A percentile compares a stretch with the other conserved stretches of the same genome.
Evolutionary conservation across 1,140 invertebrate species (phyloP).

Genomic region (Zaprionus camerounensis): DNA sequence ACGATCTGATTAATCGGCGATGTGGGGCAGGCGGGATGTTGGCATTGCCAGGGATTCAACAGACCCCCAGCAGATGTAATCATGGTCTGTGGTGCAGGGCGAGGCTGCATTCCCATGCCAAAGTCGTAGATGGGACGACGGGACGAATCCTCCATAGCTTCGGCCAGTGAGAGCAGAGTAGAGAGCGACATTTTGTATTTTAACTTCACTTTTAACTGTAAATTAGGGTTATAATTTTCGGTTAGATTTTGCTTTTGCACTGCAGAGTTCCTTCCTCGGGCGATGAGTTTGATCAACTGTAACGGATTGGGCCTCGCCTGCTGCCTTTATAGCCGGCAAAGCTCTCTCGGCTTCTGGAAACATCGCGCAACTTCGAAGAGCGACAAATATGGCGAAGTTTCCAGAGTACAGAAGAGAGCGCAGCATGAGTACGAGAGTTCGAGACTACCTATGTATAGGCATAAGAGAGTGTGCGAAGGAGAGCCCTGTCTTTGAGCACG

Average conservation of each 20-base stretch:
- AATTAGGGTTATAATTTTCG: constrained; percentile 13
- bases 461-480: too few species aligned
- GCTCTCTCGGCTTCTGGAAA: constrained; percentile 12
- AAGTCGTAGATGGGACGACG: constrained; percentile 61
- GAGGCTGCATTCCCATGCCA: constrained; percentile 58
- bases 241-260: constrained; percentile 27
- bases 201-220: constrained; percentile 21
- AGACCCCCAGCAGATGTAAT: constrained; percentile 10
- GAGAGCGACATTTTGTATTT: constrained; percentile 64
- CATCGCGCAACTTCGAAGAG: constrained; percentile 19
- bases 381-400: constrained; percentile 27
- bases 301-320: background rate
- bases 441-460: too few species aligned
- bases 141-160: constrained; percentile 55
- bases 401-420: background rate
- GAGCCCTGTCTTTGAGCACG: too few species aligned
- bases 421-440: background rate
- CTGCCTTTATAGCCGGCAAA: constrained; percentile 30
- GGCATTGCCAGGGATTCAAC: constrained; percentile 57
- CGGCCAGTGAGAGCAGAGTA: constrained; percentile 57
- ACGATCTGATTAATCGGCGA: constrained; percentile 56
- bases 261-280: constrained; percentile 13
- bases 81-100: constrained; percentile 45
- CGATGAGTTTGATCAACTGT: constrained; percentile 27
- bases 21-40: constrained; percentile 53